Percentiles rank a stretch among this genome's conserved stretches.
Evolutionary conservation across 1,140 invertebrate species (phyloP).

Genomic region (Acromyrmex echinatior): DNA sequence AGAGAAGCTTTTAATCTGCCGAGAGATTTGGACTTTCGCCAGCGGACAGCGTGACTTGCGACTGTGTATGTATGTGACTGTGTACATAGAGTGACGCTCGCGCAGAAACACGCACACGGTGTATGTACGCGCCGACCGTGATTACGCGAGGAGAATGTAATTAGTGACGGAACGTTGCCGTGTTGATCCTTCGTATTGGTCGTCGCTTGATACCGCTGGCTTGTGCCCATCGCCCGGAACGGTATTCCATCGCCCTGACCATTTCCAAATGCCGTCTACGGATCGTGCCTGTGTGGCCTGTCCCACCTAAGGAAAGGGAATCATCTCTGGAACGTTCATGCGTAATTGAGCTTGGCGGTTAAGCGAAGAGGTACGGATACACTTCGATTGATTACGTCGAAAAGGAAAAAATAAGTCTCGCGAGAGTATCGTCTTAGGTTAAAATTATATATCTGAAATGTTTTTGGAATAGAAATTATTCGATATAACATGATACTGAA

Average conservation of each 20-base stretch:
- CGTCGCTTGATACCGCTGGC: slow-evolving; percentile 43
- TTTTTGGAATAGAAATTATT: background rate
- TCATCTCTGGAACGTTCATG: slow-evolving; percentile 69
- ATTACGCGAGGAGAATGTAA: slow-evolving; percentile 82
- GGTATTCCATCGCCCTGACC: slow-evolving; percentile 62
- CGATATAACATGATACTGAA: background rate
- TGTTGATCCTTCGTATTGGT: slow-evolving; percentile 67
- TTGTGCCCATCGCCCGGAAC: slow-evolving; percentile 47
- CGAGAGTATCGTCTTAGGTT: background rate
- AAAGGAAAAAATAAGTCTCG: background rate
- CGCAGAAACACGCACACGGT: slow-evolving; percentile 61
- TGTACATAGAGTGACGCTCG: slow-evolving; percentile 17
- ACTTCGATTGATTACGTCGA: background rate
- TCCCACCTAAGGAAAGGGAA: slow-evolving; percentile 54
- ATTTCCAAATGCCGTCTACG: slow-evolving; percentile 64
- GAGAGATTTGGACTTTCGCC: slow-evolving; percentile 81
- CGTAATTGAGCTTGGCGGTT: slow-evolving; percentile 64
- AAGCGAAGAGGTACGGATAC: slow-evolving; percentile 38
- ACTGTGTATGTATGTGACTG: slow-evolving; percentile 12
- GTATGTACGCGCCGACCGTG: slow-evolving; percentile 74
- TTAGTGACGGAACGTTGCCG: slow-evolving; percentile 77
- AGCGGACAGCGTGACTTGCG: slow-evolving; percentile 65
- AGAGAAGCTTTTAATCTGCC: slow-evolving; percentile 84
- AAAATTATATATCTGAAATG: background rate
- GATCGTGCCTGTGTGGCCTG: slow-evolving; percentile 37